phyloP scores from a whole-genome alignment of 2,113 vertebrate genomes.

The Sebastes fasciatus region DNA sequence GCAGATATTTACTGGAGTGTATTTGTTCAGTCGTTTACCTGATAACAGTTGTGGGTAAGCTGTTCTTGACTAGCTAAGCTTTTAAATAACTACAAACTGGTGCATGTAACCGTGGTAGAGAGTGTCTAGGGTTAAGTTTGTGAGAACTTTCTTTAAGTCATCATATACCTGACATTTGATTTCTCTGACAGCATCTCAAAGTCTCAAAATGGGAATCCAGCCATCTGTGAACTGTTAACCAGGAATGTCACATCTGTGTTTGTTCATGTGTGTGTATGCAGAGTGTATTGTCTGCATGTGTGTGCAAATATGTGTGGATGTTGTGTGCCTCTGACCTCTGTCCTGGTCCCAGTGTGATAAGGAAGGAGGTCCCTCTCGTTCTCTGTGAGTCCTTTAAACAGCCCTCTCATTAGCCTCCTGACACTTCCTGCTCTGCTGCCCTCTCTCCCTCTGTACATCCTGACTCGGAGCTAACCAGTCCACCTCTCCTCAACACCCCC shows the following conservation, averaged over 20 bases:
- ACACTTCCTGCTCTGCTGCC: conserved; percentile 50
- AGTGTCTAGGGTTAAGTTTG: background rate
- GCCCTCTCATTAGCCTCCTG: conserved; percentile 46
- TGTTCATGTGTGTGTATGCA: background rate
- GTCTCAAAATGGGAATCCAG: background rate
- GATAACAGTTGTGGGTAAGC: background rate
- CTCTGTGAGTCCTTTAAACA: conserved; percentile 40
- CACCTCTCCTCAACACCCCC: conserved; percentile 9
- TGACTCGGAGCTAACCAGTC: conserved; percentile 35
- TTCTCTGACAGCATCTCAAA: background rate
- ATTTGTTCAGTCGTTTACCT: background rate
- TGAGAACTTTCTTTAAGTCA: background rate
- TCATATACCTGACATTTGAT: background rate
- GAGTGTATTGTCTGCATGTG: conserved; percentile 12
- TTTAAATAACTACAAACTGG: background rate
- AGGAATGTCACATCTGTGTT: conserved; percentile 28
- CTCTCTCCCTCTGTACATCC: conserved; percentile 34
- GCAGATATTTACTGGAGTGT: background rate
- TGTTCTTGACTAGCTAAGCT: background rate
- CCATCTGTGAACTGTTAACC: conserved; percentile 46
- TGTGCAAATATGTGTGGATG: conserved; percentile 36
- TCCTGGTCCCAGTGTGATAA: conserved; percentile 58
- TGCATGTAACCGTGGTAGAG: background rate
- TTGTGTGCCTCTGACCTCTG: conserved; percentile 63
- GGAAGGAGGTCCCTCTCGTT: conserved; percentile 37